Evolutionary conservation across 2,797 vertebrate species (phyloP).

Genomic region (Melanotaenia boesemani): DNA sequence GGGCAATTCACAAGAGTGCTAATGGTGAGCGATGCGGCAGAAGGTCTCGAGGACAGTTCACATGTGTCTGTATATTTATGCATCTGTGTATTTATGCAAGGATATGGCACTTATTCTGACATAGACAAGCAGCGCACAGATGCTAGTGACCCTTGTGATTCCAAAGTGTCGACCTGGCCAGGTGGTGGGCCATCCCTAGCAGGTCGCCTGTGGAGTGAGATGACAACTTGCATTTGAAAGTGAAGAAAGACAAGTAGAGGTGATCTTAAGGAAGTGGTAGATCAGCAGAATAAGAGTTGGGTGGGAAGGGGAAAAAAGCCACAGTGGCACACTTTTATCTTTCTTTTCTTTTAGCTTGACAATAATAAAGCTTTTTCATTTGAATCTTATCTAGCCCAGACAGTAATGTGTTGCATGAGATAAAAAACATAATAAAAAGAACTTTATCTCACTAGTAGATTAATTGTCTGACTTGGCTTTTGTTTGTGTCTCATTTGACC

Average conservation of each 20-base stretch:
- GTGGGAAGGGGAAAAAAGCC: not conserved
- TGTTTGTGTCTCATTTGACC: too few relatives aligned
- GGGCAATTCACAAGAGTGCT: slow-evolving; percentile 54
- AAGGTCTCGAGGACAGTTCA: slow-evolving; percentile 66
- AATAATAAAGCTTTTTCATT: too few relatives aligned
- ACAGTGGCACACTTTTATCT: slow-evolving; percentile 1
- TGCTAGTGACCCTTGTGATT: slow-evolving; percentile 52
- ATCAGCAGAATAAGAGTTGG: not conserved
- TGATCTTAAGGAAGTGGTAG: slow-evolving; percentile 16
- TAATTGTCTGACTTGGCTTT: too few relatives aligned
- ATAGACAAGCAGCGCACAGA: slow-evolving; percentile 52
- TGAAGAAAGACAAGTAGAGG: slow-evolving; percentile 27
- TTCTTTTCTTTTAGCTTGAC: too few relatives aligned
- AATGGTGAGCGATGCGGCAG: slow-evolving; percentile 64
- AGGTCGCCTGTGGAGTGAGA: slow-evolving; percentile 43
- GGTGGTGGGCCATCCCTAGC: slow-evolving; percentile 62
- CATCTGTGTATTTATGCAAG: slow-evolving; percentile 72
- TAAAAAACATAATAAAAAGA: not conserved
- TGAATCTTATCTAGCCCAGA: too few relatives aligned
- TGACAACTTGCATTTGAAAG: slow-evolving; percentile 47
- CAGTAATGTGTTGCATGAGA: not conserved
- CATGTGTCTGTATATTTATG: slow-evolving; percentile 57
- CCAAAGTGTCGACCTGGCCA: slow-evolving; percentile 62
- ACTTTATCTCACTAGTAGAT: too few relatives aligned
- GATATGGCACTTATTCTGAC: slow-evolving; percentile 53